Base-by-base conservation (phyloP, 2,888 invertebrate genomes). In the Uloborus plumipes region DNA sequence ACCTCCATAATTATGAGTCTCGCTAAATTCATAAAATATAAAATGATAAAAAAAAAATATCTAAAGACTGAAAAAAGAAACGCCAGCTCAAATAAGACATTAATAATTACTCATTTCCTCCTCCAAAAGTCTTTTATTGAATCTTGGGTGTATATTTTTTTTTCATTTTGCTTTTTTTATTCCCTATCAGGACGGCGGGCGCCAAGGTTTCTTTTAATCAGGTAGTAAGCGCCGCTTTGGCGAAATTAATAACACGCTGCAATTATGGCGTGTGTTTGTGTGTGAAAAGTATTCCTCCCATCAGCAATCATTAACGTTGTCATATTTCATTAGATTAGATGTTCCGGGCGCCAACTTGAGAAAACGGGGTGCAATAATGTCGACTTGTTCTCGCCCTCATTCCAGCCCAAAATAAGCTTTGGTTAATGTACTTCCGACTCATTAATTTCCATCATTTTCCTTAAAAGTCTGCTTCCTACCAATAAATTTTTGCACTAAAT, bases 241-340 rank as follows among this genome's bases (percentile, higher is more conserved):
- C 61, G 62, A 62, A 76, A 76, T 76, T 76, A 76, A 76, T 76
- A 76, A 76, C 66, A 53, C 76, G 61, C 69, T 53, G 51, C 67
- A 76, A 76, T 76, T 76, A 76, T 67, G 69, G 59, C 39, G 53
- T 16, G 31, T 22, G 55, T 70, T 67, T 58, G 59, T 53, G 53
- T 16, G 31, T 22, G 55, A 47, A 58, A 74, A 69, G 51, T 59
- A 76, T 62, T 51, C 62, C 20, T 55, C 67, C 76, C 76, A 76
- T 75, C 75, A 75, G 75, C 75, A 66, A 69, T 78, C 77, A 78
- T 78, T 78, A 78, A 70, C 77, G 77, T 49, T 71, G 77, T 78
- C 77, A 71, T 78, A 78, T 78, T 78, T 71, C 71, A 71, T 70
- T 71, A 78, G 77, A 71, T 78, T 78, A 78, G 65, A 78, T 64